phyloP scores from a whole-genome alignment of 2,797 vertebrate genomes.

The Masticophis lateralis region DNA sequence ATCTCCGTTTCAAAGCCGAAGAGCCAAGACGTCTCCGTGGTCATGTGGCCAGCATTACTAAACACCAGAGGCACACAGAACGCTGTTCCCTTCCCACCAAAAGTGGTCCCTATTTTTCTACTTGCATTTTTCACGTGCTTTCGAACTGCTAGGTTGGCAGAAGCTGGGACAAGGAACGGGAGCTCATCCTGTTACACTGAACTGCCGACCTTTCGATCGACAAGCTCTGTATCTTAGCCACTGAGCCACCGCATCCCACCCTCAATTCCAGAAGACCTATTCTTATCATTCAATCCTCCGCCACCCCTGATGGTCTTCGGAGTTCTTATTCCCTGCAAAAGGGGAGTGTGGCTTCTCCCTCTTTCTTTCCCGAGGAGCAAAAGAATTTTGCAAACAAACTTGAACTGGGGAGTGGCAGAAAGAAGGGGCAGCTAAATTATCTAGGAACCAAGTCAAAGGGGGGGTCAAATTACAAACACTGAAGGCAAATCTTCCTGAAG shows the following conservation, averaged over 20 bases:
- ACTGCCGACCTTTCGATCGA: no score
- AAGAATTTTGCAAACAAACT: background rate
- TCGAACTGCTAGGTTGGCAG: no score
- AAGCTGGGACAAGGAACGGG: no score
- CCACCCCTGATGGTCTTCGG: background rate
- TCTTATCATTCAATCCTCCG: background rate
- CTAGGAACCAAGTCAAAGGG: background rate
- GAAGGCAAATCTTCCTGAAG: background rate
- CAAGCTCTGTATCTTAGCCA: no score
- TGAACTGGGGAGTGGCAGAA: background rate
- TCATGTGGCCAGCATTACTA: no score
- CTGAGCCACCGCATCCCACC: background rate
- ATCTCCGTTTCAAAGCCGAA: no score
- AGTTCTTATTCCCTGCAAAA: background rate
- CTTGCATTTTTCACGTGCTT: no score
- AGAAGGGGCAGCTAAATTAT: background rate
- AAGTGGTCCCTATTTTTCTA: no score
- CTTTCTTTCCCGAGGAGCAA: background rate
- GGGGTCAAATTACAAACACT: background rate
- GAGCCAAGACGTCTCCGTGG: no score
- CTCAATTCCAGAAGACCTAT: background rate
- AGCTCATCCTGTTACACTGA: no score
- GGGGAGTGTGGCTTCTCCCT: background rate
- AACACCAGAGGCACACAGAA: no score
- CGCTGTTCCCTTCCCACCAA: no score